Conservation (phyloP, 2,888 invertebrate genomes). For the Yponomeuta evonymella region DNA sequence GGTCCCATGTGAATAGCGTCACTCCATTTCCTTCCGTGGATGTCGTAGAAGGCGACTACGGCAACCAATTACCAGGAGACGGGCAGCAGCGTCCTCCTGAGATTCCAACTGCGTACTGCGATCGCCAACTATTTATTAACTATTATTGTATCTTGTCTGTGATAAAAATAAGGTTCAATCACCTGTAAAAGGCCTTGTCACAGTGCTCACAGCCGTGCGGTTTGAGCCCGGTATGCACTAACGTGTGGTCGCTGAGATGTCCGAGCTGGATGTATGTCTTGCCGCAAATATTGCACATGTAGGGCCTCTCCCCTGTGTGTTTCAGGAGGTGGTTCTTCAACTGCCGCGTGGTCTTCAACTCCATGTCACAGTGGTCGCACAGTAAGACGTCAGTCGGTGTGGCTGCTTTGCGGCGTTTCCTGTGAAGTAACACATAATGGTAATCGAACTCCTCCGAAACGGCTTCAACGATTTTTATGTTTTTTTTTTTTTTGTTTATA, state of each 20-base stretch:
- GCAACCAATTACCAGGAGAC: no score
- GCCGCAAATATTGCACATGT: conserved; percentile 61
- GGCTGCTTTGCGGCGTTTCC: conserved; percentile 21
- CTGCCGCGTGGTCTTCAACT: not conserved
- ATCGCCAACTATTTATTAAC: no score
- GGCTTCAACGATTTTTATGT: no score
- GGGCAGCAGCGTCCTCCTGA: no score
- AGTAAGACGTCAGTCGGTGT: conserved; percentile 16
- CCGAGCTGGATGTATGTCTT: conserved; percentile 62
- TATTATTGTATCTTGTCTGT: no score
- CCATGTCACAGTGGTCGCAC: conserved; percentile 8
- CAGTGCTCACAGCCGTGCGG: conserved; percentile 55
- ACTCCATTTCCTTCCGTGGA: no score
- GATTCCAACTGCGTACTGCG: no score
- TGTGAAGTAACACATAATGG: conserved; percentile 18
- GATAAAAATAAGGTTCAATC: not conserved
- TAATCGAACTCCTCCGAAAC: no score
- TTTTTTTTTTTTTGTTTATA: no score
- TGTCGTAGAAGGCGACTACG: no score
- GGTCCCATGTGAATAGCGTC: no score
- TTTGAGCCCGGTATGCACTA: conserved; percentile 40
- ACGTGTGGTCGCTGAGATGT: conserved; percentile 52
- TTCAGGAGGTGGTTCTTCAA: not conserved
- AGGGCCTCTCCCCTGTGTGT: conserved; percentile 41
- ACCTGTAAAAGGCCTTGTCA: conserved; percentile 45